These are phyloP conservation scores for Herminia tarsipennalis DNA, from an alignment of 2,888 invertebrate species.

Conservation along the genomic window DNA sequence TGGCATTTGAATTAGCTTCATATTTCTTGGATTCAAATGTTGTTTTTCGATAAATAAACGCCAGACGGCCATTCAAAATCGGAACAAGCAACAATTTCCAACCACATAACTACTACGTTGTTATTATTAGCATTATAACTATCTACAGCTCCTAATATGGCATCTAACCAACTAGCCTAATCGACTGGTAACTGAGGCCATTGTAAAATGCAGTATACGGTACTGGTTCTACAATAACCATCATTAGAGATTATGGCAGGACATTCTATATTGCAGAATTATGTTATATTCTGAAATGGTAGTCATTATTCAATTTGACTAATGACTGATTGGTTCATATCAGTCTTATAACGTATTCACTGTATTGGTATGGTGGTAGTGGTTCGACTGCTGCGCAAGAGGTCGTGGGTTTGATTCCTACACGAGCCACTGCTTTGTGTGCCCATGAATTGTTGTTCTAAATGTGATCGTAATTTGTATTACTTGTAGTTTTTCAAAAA, in stretches of 20 bases:
- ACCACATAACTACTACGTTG: slow-evolving; percentile 5
- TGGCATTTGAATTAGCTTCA: no score
- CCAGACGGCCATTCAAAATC: slow-evolving; percentile 8
- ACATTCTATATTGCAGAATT: not conserved
- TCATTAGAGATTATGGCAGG: not conserved
- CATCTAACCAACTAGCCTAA: slow-evolving; percentile 29
- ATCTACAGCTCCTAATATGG: slow-evolving; percentile 40
- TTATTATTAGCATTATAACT: slow-evolving; percentile 41
- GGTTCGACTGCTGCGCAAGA: no score
- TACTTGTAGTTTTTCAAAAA: no score
- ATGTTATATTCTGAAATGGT: no score
- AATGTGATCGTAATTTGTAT: no score
- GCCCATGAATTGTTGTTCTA: no score
- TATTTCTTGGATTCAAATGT: no score
- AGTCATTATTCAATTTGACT: no score
- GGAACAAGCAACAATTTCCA: slow-evolving; percentile 4
- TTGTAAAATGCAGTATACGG: slow-evolving; percentile 35
- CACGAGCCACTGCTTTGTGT: no score
- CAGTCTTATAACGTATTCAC: no score
- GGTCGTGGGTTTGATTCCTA: no score
- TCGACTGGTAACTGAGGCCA: slow-evolving; percentile 36
- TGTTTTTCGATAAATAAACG: slow-evolving; percentile 5
- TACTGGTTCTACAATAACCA: slow-evolving; percentile 9
- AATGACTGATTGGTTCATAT: not conserved
- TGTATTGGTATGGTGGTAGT: no score